Evolutionary conservation across 2,113 vertebrate species (phyloP).

Genomic region (Stegastes partitus): DNA sequence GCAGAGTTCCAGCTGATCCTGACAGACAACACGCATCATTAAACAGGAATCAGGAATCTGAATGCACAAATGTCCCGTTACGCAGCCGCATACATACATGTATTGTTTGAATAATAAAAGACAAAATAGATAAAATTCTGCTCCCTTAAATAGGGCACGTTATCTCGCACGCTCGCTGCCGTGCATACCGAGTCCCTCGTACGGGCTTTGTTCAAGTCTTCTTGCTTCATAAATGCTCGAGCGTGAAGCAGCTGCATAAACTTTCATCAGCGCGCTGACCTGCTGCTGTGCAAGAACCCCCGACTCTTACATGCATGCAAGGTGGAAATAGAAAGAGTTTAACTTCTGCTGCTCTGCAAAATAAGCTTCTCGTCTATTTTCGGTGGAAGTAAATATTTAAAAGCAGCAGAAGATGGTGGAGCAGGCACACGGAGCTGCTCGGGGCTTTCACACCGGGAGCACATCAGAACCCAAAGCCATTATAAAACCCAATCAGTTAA

Average conservation of each 20-base stretch:
- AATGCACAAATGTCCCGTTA: conserved; percentile 9
- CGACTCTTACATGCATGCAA: not conserved
- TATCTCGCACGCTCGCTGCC: not conserved
- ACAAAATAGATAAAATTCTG: not conserved
- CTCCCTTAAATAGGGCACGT: not conserved
- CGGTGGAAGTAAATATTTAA: not conserved
- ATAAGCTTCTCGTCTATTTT: not conserved
- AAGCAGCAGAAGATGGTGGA: conserved; percentile 1
- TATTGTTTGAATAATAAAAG: not conserved
- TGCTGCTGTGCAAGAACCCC: not conserved
- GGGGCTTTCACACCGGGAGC: not conserved
- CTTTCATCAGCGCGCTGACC: not conserved
- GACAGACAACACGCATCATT: conserved; percentile 44
- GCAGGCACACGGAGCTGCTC: not conserved
- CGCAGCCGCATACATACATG: not conserved
- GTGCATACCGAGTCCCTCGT: not conserved
- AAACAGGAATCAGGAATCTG: conserved; percentile 7
- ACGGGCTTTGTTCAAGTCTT: not conserved
- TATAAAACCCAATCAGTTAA: too few relatives aligned
- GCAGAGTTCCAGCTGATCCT: conserved; percentile 66
- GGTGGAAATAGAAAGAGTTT: not conserved
- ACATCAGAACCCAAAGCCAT: not conserved
- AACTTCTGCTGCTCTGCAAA: not conserved
- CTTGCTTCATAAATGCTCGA: conserved; percentile 9
- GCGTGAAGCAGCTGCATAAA: conserved; percentile 7